These are phyloP conservation scores for Patella ulyssiponensis DNA, from an alignment of 2,888 invertebrate genomes.

Conservation along the genomic window DNA sequence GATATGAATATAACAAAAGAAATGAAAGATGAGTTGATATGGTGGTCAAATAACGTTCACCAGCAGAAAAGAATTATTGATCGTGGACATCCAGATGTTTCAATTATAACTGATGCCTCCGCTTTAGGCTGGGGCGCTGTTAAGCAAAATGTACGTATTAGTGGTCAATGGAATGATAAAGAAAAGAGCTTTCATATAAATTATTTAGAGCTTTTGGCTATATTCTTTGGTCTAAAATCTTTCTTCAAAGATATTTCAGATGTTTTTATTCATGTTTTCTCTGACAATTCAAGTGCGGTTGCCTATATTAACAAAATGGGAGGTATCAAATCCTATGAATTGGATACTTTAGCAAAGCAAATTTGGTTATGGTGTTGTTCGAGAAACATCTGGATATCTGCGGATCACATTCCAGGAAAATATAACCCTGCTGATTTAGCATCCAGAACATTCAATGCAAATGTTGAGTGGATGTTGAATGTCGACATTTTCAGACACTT, in stretches of 20 bases:
- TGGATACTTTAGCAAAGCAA: neutral
- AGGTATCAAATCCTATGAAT: neutral
- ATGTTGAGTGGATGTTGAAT: no score
- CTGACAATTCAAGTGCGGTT: no score
- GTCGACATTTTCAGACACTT: no score
- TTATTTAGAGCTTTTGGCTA: neutral
- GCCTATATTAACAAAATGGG: neutral
- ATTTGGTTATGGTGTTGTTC: neutral
- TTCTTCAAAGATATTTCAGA: neutral
- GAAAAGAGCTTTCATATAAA: neutral
- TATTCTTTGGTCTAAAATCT: neutral
- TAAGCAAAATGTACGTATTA: no score
- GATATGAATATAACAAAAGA: neutral
- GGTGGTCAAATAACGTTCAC: neutral
- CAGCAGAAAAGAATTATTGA: neutral
- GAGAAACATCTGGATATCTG: no score
- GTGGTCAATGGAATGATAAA: neutral
- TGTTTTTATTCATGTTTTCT: neutral
- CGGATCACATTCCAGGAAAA: no score
- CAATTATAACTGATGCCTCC: neutral
- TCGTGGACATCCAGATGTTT: neutral
- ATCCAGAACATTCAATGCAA: no score
- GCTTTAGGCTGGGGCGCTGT: neutral
- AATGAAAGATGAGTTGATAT: neutral
- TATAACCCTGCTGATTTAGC: no score